Base-by-base conservation (phyloP, 2,888 invertebrate species). In the Tetramorium bicarinatum region DNA sequence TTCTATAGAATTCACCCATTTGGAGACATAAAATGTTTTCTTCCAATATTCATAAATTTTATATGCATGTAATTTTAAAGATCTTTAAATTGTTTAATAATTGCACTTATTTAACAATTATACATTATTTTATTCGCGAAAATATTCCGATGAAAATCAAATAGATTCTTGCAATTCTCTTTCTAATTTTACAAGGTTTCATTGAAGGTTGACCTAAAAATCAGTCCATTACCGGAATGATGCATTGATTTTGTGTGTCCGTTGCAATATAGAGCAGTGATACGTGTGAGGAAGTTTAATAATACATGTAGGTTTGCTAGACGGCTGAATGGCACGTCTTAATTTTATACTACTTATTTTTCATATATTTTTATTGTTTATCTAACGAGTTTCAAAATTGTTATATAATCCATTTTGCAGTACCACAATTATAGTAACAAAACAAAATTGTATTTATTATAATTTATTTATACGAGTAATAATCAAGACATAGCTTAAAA, bases 191-290 rank as follows among this genome's bases (percentile, higher is more conserved):
- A 44, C 29, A 59, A 3, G 18, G 8, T 34, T 21, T 7, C 18
- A 66, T 56, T 54, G 54, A 54, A 15, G 15, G 8, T 0, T 25
- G 47, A 59, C 6, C 21, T 47, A 34, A 47, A 79, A 71, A 79
- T 71, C 59, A 47, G 25, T 59, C 79, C 79, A 71, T 79, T 79
- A 79, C 13, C 56, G n/a, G 47, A 59, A 59, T 79, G 71, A 47
- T 59, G 13, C 47, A 56, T 13, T 56, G 77, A 47, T n/a, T 56
- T 18, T 59, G 18, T 59, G 8, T 54, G 47, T 44, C 41, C 41
- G 41, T 15, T 47, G 13, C 56, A 54, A 41, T 29, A 66, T 18
- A 79, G n/a, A 44, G 44, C 44, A 59, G 6, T 47, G 47, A 15
- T 71, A 71, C 18, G 38, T 47, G 21, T 47, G 59, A 79, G 49